Conservation (phyloP, 2,797 vertebrate genomes). For the Trachops cirrhosus region DNA sequence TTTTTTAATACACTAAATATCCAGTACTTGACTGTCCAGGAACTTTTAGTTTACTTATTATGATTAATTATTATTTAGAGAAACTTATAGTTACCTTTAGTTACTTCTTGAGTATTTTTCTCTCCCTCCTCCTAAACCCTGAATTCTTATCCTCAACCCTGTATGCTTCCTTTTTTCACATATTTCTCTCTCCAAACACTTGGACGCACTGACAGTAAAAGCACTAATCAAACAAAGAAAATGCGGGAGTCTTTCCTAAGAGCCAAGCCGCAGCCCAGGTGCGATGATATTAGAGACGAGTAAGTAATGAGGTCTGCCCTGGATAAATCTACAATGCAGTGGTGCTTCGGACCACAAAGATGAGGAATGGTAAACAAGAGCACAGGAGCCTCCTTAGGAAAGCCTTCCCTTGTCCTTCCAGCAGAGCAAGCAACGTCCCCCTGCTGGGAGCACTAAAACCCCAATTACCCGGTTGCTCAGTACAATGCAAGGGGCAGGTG, state of each 20-base stretch:
- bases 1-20: not conserved
- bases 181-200: not conserved
- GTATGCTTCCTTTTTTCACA: not conserved
- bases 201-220: not conserved
- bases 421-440: not conserved
- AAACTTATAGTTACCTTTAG: not conserved
- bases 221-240: not conserved
- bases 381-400: not conserved
- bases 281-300: not conserved
- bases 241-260: not conserved
- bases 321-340: too few species aligned
- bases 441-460: too few species aligned
- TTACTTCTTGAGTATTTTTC: not conserved
- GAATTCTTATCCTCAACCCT: not conserved
- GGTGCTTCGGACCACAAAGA: too few species aligned
- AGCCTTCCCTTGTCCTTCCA: not conserved
- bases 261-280: not conserved
- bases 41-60: not conserved
- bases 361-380: not conserved
- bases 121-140: not conserved
- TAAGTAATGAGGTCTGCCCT: not conserved
- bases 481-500: rapidly evolving
- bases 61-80: not conserved
- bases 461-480: not conserved
- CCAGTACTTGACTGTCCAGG: not conserved